Base-by-base conservation (phyloP, 2,888 invertebrate genomes). In the Epirrita christyi region DNA sequence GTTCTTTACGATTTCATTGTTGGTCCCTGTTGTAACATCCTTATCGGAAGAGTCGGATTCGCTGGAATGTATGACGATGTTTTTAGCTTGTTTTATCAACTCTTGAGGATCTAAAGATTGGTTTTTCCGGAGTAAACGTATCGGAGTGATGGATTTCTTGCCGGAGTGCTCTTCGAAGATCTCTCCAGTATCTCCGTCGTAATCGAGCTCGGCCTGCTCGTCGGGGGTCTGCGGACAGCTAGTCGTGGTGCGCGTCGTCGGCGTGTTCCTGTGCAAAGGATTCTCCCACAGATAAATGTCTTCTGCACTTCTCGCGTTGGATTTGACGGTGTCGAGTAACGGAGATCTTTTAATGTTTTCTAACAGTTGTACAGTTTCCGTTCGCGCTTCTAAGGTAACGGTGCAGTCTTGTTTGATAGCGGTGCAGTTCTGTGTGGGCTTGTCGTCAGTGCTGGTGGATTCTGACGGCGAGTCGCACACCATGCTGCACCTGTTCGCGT, bases 201-300 rank as follows among this genome's bases (percentile, higher is more conserved):
- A 94, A 71, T 95, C 95, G 8, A 96, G 86, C 48, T 95, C 95
- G 0, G 94, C 94, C 73, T 95, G 95, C 72, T 96, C 95, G 72
- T 96, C 95, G 0, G 96, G 95, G 0, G 95, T 95, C 48, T 93
- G 93, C 2, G 94, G 93, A 55, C 92, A 90, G 66, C 88, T 86
- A 0, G 87, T 81, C 64, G 90, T 76, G 41, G 85, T 77, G 77
- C 93, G 64, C 74, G 93, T 77, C 70, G 83, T 83, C 29, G 86
- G 81, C 1, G 87, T 93, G 59, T 92, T 92, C 68, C 93, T 88
- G 71, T 95, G 95, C 36, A 96, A 80, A 0, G 96, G 96, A 87
- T 96, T 96, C 78, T 96, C 96, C 96, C 96, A 96, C 21, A 96
- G 81, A 74, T 95, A 96, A 46, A 96, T 94, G 68, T 96, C 95